Percentiles rank a stretch among this genome's conserved stretches.
phyloP scores from a whole-genome alignment of 2,888 invertebrate genomes.

The Parthenolecanium corni region DNA sequence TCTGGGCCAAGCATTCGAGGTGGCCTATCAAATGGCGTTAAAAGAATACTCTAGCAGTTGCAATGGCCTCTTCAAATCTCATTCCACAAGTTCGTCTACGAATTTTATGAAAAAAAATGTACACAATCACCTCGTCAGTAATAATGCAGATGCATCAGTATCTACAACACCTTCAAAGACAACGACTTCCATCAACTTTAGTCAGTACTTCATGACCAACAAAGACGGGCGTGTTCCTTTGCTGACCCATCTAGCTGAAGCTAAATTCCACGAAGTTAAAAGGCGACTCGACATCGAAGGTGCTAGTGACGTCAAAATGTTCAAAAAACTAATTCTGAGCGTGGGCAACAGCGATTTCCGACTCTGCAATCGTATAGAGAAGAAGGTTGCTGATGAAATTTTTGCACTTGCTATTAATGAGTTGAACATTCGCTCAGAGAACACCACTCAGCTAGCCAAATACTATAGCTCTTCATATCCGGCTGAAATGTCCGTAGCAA shows the following conservation, averaged over 20 bases:
- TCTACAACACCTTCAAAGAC: too few species aligned
- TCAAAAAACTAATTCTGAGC: not conserved
- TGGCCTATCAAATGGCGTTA: constrained; percentile 89
- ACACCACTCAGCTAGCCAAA: not conserved
- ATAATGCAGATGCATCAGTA: too few species aligned
- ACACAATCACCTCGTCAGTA: not conserved
- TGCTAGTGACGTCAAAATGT: not conserved
- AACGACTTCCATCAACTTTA: not conserved
- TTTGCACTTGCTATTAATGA: not conserved
- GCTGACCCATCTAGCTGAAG: not conserved
- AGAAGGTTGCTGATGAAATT: not conserved
- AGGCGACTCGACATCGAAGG: not conserved
- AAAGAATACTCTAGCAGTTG: constrained; percentile 45
- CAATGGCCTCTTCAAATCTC: constrained; percentile 44
- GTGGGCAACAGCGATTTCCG: not conserved
- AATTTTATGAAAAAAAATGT: not conserved
- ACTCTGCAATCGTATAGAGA: not conserved
- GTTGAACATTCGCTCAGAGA: not conserved
- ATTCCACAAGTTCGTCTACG: constrained; percentile 36
- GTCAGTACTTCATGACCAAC: not conserved
- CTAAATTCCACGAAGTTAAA: not conserved
- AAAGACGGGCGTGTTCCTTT: not conserved
- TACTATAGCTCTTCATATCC: not conserved
- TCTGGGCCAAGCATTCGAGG: constrained; percentile 92
- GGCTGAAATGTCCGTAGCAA: not conserved